Evolutionary conservation across 1,140 invertebrate species (phyloP).

Genomic region (Drosophila nikananu): DNA sequence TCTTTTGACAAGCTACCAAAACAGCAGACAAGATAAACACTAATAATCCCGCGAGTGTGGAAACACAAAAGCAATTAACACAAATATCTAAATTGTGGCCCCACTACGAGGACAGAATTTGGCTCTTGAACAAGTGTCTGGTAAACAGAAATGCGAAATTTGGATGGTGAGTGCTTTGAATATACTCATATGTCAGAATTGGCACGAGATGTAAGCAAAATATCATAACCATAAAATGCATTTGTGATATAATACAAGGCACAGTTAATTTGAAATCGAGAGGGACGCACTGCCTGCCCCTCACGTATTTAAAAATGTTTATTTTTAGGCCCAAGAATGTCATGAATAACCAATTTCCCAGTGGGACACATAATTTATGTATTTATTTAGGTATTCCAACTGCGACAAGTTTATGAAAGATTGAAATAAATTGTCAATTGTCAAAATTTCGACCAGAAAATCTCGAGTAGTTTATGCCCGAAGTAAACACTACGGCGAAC

Average conservation of each 20-base stretch:
- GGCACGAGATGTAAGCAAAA: conserved; percentile 28
- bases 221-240: neutral
- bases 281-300: neutral
- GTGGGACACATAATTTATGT: neutral
- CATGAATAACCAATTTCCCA: conserved; percentile 6
- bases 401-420: conserved; percentile 5
- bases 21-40: conserved; percentile 11
- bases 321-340: conserved; percentile 25
- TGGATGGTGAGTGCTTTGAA: conserved; percentile 3
- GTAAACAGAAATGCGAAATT: conserved; percentile 38
- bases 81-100: conserved; percentile 27
- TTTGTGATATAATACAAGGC: neutral
- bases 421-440: conserved; percentile 21
- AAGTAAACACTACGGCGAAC: conserved; percentile 15
- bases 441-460: neutral
- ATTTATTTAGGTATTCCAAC: too few relatives aligned
- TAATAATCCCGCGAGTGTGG: conserved; percentile 35
- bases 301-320: neutral
- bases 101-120: conserved; percentile 29
- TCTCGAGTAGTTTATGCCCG: conserved; percentile 2
- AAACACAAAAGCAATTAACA: conserved; percentile 59
- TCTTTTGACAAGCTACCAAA: conserved; percentile 59
- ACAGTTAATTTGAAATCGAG: conserved; percentile 26
- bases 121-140: conserved; percentile 5
- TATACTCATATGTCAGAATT: conserved; percentile 57